A percentile compares a stretch with the other conserved stretches of the same genome.
phyloP scores from a whole-genome alignment of 2,113 vertebrate species.

The Steatornis caripensis region DNA sequence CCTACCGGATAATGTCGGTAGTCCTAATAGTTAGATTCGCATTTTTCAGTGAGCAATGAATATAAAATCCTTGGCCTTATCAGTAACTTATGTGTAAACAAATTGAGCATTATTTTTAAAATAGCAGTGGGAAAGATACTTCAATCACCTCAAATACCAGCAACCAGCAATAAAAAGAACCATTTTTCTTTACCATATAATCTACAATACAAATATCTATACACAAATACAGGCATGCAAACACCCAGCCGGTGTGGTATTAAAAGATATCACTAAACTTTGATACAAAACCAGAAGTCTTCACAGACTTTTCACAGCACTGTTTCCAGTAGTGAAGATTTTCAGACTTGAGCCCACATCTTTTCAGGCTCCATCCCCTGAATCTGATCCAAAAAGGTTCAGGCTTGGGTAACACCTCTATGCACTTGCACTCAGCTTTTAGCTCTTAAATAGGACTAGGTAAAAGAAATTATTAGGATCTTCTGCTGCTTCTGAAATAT shows the following conservation, averaged over 20 bases:
- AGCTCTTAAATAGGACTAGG: not conserved
- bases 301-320: not conserved
- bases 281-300: not conserved
- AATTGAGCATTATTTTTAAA: not conserved
- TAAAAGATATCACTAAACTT: not conserved
- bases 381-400: not conserved
- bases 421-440: not conserved
- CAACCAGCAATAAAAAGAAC: not conserved
- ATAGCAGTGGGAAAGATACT: not conserved
- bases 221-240: not conserved
- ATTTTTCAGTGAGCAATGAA: not conserved
- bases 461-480: not conserved
- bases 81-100: not conserved
- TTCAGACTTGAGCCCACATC: accelerated
- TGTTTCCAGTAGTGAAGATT: not conserved
- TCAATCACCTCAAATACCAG: not conserved
- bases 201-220: not conserved
- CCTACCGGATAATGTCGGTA: not conserved
- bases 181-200: not conserved
- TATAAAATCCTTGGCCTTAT: not conserved
- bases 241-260: not conserved
- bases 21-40: not conserved
- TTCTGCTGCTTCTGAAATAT: not conserved
- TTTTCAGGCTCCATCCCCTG: not conserved
- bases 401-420: not conserved